phyloP scores from a whole-genome alignment of 2,797 vertebrate species.

The Tachyglossus aculeatus region DNA sequence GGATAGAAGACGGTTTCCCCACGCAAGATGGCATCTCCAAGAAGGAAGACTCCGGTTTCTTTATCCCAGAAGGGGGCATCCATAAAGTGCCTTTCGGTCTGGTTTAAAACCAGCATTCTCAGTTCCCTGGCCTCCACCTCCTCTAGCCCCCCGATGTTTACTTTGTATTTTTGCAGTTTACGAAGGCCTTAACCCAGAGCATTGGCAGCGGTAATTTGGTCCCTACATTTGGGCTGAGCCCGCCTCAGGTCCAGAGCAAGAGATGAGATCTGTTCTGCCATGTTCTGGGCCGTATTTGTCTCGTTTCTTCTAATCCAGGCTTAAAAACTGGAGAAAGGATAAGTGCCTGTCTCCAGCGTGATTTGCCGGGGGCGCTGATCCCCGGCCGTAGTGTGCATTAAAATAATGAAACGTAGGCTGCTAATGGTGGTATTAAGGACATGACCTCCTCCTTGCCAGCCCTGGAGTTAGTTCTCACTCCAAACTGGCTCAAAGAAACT shows the following conservation, averaged over 20 bases:
- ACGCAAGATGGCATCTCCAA: not conserved
- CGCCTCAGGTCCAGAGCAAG: not conserved
- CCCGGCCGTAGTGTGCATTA: not conserved
- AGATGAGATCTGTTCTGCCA: not conserved
- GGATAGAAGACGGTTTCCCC: not conserved
- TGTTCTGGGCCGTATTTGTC: slow-evolving; percentile 1
- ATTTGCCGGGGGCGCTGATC: not conserved
- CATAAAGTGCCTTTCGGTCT: not conserved
- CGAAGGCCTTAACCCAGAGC: not conserved
- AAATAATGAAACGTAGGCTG: not conserved
- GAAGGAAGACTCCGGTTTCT: not conserved
- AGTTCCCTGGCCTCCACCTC: not conserved
- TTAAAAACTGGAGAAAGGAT: not conserved
- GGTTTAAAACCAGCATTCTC: not conserved
- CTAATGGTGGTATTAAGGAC: too few relatives aligned
- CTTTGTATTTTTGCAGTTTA: slow-evolving; percentile 10
- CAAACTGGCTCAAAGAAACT: too few relatives aligned
- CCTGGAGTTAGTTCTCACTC: too few relatives aligned
- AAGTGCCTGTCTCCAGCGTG: accelerated
- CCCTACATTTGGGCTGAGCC: not conserved
- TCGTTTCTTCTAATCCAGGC: slow-evolving; percentile 7
- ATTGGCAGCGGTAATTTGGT: not conserved
- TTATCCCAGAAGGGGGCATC: not conserved
- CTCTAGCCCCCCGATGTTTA: not conserved
- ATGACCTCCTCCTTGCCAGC: too few relatives aligned